Conservation (phyloP, 2,797 vertebrate genomes). For the Silurus aristotelis region DNA sequence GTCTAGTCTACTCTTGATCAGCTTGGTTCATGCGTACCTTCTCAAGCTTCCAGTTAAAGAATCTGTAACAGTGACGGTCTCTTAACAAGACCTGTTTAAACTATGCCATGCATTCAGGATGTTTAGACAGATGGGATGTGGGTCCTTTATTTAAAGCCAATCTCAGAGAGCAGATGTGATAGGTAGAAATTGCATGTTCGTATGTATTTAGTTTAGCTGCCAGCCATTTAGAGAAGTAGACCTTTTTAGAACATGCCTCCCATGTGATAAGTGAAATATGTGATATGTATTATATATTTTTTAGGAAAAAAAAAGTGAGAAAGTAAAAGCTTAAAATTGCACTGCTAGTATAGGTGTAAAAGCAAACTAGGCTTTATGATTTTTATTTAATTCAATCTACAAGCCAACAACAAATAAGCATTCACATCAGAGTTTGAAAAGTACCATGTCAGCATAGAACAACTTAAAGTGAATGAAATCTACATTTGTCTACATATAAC, state of each 20-base stretch:
- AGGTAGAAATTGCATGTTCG: conserved; percentile 41
- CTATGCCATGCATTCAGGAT: conserved; percentile 40
- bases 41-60: conserved; percentile 27
- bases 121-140: conserved; percentile 39
- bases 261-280: conserved; percentile 16
- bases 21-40: conserved; percentile 23
- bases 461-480: conserved; percentile 53
- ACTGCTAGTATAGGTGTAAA: not conserved
- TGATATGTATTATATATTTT: not conserved
- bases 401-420: not conserved
- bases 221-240: conserved; percentile 24
- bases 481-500: conserved; percentile 42
- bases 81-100: conserved; percentile 52
- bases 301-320: not conserved
- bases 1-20: conserved; percentile 47
- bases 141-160: conserved; percentile 43
- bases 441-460: conserved; percentile 48
- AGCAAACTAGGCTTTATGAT: not conserved
- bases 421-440: conserved; percentile 42
- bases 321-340: not conserved
- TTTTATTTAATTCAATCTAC: conserved; percentile 9
- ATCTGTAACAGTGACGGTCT: conserved; percentile 37
- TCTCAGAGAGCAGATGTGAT: conserved; percentile 32
- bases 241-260: conserved; percentile 10
- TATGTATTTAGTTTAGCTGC: conserved; percentile 44